Evolutionary conservation across 2,797 vertebrate species (phyloP), one percentile per base, ranked within the genome.

Genomic region (Orientallactaga sibirica): DNA sequence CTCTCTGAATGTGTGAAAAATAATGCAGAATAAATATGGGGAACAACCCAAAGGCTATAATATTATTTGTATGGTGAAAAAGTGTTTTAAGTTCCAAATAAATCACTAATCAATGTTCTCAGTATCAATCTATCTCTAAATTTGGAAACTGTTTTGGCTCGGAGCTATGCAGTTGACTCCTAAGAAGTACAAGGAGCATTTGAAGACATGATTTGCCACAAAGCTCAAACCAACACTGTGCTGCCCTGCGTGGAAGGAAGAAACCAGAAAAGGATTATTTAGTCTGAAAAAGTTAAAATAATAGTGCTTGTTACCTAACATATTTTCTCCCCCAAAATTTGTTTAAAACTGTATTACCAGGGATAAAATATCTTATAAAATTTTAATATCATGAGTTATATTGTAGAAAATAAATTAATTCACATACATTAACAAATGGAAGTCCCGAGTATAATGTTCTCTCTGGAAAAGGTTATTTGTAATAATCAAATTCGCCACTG

Each of bases 401-500:
- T 98, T 97, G 66, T 90, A 91, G 94, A 95, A 70, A 94, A 96
- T 74, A 97, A 98, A 98, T 98, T 97, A 98, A 98, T 98, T 98
- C 97, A 96, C 95, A 97, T 97, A 86, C 79, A 96, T 98, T 97
- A 97, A 92, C 96, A 97, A 84, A 92, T 90, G 94, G 96, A 97
- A 98, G 96, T 97, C 97, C 97, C 96, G 25, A 43, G 86, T 95
- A 96, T 95, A 96, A 97, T 96, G 95, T 94, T 93, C 97, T 97
- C 97, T 95, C 96, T 95, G 94, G 98, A 97, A 99, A 99, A 98
- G 98, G 98, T 99, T 99, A 98, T 98, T 98, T 98, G 98, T 99
- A 99, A 99, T 98, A 98, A 98, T 98, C 98, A 98, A 97, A 98
- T 98, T 98, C 97, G 97, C 98, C 98, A 98, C 98, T 98, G 98